Conservation (phyloP, 2,797 vertebrate species). For the Acrocephalus scirpaceus region DNA sequence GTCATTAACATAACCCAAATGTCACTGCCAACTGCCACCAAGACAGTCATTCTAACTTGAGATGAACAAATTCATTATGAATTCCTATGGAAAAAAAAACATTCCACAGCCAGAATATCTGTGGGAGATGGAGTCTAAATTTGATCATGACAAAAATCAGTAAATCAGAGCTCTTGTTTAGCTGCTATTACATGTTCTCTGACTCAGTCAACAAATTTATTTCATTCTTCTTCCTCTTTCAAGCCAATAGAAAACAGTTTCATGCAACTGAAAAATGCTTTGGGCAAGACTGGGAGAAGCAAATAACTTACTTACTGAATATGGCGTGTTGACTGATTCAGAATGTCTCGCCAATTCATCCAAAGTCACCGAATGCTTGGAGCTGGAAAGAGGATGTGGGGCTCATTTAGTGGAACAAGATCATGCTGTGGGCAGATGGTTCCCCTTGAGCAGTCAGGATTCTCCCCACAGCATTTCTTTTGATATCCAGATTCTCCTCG, state of each 20-base stretch:
- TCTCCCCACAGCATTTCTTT: background rate
- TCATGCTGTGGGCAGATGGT: rapidly evolving
- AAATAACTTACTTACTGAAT: constrained; percentile 21
- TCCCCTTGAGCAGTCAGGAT: background rate
- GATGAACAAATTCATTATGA: background rate
- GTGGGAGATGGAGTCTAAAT: constrained; percentile 5
- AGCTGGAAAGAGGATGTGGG: background rate
- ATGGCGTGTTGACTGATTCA: background rate
- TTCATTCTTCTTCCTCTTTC: constrained; percentile 12
- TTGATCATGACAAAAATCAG: background rate
- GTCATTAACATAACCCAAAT: background rate
- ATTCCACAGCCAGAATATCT: background rate
- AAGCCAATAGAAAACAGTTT: constrained; percentile 19
- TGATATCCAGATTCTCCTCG: background rate
- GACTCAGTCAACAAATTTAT: background rate
- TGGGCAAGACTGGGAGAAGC: constrained; percentile 7
- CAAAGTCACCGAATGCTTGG: background rate
- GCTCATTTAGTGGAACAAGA: background rate
- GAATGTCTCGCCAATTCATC: background rate
- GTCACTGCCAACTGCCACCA: background rate
- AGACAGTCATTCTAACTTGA: background rate
- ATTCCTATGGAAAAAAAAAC: background rate
- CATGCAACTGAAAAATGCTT: constrained; percentile 3
- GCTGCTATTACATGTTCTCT: background rate
- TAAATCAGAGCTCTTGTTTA: constrained; percentile 28